Conservation (phyloP, 2,888 invertebrate species). For the Apamea sordens region DNA sequence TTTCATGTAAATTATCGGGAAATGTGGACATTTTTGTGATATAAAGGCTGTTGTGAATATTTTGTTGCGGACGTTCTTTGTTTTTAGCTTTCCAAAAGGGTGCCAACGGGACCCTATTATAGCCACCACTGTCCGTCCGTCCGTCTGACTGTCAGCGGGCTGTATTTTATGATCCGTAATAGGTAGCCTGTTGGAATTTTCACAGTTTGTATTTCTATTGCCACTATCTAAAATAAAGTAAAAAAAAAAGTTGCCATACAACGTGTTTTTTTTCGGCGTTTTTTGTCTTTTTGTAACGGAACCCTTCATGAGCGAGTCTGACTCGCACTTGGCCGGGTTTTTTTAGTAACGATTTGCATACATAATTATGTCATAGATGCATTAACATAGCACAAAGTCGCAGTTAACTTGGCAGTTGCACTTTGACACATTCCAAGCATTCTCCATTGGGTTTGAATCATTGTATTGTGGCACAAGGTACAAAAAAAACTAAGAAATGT, state of each 20-base stretch:
- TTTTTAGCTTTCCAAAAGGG: neutral
- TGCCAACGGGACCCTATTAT: neutral
- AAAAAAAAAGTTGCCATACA: no score
- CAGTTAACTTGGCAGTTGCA: neutral
- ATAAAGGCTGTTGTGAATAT: constrained; percentile 20
- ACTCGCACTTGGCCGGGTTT: no score
- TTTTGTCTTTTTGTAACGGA: neutral
- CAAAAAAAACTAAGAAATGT: neutral
- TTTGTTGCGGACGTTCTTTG: constrained; percentile 18
- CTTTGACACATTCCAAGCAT: neutral
- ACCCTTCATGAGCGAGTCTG: no score
- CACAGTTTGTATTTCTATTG: neutral
- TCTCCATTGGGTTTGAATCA: neutral
- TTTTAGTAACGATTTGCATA: no score
- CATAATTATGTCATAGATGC: no score
- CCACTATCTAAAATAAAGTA: neutral
- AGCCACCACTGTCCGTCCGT: neutral
- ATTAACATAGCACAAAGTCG: neutral
- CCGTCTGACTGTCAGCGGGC: neutral
- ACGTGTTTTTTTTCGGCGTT: no score
- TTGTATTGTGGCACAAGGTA: neutral
- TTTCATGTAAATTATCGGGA: constrained; percentile 58
- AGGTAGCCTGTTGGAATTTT: neutral
- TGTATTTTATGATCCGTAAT: neutral
- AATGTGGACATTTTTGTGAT: constrained; percentile 49